Conservation (phyloP, 2,888 invertebrate genomes). For the Drosophila histrio region DNA sequence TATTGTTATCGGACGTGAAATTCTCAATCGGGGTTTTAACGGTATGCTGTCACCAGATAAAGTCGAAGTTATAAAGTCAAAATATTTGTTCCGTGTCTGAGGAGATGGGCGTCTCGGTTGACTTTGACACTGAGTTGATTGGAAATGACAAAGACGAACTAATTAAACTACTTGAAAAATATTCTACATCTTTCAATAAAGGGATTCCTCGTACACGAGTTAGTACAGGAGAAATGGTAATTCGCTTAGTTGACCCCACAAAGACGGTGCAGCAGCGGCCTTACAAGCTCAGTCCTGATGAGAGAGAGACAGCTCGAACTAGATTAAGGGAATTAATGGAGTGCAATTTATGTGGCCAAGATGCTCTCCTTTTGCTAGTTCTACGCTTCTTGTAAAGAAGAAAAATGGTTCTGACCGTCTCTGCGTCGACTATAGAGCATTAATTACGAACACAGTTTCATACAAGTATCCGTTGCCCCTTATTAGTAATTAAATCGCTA, state of each 20-base stretch:
- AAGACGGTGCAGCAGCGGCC: not conserved
- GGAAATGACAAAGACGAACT: no score
- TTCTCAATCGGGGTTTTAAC: no score
- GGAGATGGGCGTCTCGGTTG: not conserved
- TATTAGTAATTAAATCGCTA: not conserved
- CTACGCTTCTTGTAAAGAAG: not conserved
- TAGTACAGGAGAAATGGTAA: no score
- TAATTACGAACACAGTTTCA: not conserved
- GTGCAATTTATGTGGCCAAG: no score
- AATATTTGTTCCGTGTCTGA: not conserved
- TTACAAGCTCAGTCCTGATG: not conserved
- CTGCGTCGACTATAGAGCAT: no score
- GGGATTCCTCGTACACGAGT: no score
- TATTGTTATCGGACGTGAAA: no score
- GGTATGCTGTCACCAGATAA: no score
- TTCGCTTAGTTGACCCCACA: not conserved
- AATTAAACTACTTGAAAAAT: no score
- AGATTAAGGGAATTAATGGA: not conserved
- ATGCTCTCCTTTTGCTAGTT: not conserved
- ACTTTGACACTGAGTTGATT: not conserved
- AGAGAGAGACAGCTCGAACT: not conserved
- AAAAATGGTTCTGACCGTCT: not conserved
- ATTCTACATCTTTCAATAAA: no score
- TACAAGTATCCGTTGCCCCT: not conserved
- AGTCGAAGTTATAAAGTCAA: not conserved